A percentile compares a stretch with the other conserved stretches of the same genome.
Conservation (phyloP, 1,140 invertebrate genomes). For the Nasonia giraulti region DNA sequence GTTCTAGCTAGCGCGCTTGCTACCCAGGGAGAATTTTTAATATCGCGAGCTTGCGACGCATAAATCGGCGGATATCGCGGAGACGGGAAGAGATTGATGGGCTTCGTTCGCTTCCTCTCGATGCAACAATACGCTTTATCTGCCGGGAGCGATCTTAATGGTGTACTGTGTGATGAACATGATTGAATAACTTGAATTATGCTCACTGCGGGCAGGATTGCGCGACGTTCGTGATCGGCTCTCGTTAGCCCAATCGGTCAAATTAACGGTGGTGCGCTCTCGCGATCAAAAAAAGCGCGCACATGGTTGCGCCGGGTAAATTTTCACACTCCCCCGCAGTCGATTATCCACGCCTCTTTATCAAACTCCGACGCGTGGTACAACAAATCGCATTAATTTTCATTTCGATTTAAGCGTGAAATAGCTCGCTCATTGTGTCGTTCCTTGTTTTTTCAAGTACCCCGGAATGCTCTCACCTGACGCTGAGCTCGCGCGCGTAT, state of each 20-base stretch:
- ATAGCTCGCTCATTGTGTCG: not conserved
- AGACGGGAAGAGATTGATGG: not conserved
- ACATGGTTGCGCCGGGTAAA: not conserved
- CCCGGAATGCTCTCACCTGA: not conserved
- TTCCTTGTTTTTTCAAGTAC: not conserved
- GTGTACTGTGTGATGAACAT: no score
- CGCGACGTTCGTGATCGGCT: not conserved
- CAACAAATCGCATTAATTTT: constrained; percentile 42
- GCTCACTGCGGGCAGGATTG: not conserved
- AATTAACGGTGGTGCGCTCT: not conserved
- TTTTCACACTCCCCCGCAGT: not conserved
- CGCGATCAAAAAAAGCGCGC: not conserved
- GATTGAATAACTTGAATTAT: not conserved
- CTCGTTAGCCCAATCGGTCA: not conserved
- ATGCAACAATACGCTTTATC: not conserved
- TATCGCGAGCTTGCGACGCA: not conserved
- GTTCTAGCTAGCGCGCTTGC: not conserved
- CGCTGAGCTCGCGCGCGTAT: not conserved
- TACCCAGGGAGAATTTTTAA: not conserved
- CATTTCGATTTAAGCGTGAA: not conserved
- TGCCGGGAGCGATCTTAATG: no score
- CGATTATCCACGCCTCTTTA: constrained; percentile 19
- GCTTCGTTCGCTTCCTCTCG: not conserved
- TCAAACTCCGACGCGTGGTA: constrained; percentile 10
- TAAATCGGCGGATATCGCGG: not conserved